phyloP scores from a whole-genome alignment of 2,888 invertebrate species.

The Imbricaverruca yamaguchii region DNA sequence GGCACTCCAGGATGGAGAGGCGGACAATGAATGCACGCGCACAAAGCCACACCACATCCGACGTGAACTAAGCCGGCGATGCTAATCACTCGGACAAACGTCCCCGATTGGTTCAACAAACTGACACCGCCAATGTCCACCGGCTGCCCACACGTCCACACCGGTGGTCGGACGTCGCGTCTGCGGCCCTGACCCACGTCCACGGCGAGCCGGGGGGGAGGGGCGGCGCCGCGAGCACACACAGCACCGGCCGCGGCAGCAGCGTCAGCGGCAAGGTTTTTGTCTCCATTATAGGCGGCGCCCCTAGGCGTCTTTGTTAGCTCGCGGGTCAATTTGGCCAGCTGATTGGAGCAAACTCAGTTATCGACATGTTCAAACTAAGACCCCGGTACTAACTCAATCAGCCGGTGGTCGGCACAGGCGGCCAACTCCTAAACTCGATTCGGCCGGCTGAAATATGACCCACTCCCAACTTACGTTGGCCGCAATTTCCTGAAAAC shows the following conservation, averaged over 20 bases:
- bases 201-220: background rate
- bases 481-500: slow-evolving; percentile 12
- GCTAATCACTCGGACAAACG: too few species aligned
- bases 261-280: background rate
- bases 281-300: slow-evolving; percentile 8
- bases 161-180: too few species aligned
- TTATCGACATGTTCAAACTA: slow-evolving; percentile 21
- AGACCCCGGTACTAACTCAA: slow-evolving; percentile 16
- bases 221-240: background rate
- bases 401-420: background rate
- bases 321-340: slow-evolving; percentile 11
- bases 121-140: too few species aligned
- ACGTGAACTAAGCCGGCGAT: too few species aligned
- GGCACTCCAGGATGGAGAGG: too few species aligned
- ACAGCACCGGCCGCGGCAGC: background rate
- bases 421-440: slow-evolving; percentile 9
- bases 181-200: background rate
- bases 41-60: too few species aligned
- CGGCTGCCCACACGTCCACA: too few species aligned
- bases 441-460: slow-evolving; percentile 13
- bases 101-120: too few species aligned
- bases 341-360: slow-evolving; percentile 2
- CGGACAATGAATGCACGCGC: too few species aligned
- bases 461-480: background rate
- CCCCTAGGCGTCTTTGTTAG: slow-evolving; percentile 15